phyloP scores from a whole-genome alignment of 2,888 invertebrate genomes.

The Hedya salicella region DNA sequence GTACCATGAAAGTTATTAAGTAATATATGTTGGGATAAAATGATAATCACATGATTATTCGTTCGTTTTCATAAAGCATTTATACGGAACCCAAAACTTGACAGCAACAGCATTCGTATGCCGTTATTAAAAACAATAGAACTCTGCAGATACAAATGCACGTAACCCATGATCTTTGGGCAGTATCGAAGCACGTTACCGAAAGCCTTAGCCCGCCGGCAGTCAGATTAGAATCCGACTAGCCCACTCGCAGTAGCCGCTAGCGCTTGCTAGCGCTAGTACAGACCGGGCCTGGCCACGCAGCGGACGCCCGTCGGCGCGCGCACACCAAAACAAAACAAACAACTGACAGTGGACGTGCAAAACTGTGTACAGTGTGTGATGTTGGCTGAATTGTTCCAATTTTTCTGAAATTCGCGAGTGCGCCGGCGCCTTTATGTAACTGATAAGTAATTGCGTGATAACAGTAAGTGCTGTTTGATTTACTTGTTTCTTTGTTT shows the following conservation, averaged over 20 bases:
- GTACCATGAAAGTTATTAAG: no score
- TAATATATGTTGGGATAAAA: no score
- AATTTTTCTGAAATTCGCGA: slow-evolving; percentile 51
- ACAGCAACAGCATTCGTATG: no score
- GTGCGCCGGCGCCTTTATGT: slow-evolving; percentile 47
- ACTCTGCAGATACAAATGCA: slow-evolving; percentile 9
- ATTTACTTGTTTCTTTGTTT: slow-evolving; percentile 47
- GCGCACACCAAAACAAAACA: slow-evolving; percentile 58
- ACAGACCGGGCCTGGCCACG: slow-evolving; percentile 71
- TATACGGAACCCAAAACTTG: no score
- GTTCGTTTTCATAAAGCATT: no score
- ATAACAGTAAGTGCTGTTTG: slow-evolving; percentile 76
- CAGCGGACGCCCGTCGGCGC: slow-evolving; percentile 76
- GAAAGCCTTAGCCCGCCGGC: slow-evolving; percentile 48
- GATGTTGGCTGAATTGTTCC: slow-evolving; percentile 55
- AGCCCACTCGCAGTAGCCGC: slow-evolving; percentile 65
- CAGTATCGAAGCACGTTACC: slow-evolving; percentile 29
- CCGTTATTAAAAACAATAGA: not conserved
- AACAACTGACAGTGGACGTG: slow-evolving; percentile 58
- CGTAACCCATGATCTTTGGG: slow-evolving; percentile 28
- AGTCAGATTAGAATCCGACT: slow-evolving; percentile 63
- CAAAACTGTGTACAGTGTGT: slow-evolving; percentile 59
- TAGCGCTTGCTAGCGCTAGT: slow-evolving; percentile 70
- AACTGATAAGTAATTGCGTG: slow-evolving; percentile 76
- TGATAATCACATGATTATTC: no score